Percentiles rank a stretch among this genome's conserved stretches.
These are phyloP conservation scores for Ariolimax columbianus DNA, from an alignment of 2,888 invertebrate genomes.

Conservation along the genomic window DNA sequence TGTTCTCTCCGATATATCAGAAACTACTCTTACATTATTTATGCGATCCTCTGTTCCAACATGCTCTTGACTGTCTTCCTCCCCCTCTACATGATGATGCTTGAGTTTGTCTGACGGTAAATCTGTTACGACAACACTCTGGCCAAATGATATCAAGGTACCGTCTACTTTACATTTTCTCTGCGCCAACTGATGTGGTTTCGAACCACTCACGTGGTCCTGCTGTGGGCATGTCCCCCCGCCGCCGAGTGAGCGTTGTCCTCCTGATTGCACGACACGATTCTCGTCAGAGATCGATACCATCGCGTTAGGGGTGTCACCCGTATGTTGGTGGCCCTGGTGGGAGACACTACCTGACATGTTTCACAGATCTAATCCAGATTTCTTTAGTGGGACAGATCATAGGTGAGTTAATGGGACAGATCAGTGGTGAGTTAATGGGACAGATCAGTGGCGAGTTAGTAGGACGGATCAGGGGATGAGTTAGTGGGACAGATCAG, in stretches of 20 bases:
- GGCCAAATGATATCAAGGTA: no score
- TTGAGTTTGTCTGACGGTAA: no score
- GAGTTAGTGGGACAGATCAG: no score
- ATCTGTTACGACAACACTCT: no score
- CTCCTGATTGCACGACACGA: slow-evolving; percentile 16
- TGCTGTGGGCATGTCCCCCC: background rate
- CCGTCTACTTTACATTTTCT: background rate
- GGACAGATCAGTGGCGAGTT: no score
- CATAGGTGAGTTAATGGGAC: no score
- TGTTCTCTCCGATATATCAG: background rate
- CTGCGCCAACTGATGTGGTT: background rate
- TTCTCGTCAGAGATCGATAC: slow-evolving; percentile 1
- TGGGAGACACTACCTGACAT: background rate
- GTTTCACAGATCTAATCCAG: background rate
- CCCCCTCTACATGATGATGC: no score
- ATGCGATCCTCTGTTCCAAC: background rate
- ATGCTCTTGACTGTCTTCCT: no score
- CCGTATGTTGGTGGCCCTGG: background rate
- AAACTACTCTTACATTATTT: background rate
- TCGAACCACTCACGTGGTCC: background rate
- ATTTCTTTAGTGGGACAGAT: no score
- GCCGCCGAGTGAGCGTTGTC: background rate
- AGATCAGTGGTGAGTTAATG: no score
- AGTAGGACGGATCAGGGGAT: no score
- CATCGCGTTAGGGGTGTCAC: background rate